Percentiles rank a stretch among this genome's conserved stretches.
phyloP scores from a whole-genome alignment of 2,113 vertebrate genomes.

The Mixornis gularis region DNA sequence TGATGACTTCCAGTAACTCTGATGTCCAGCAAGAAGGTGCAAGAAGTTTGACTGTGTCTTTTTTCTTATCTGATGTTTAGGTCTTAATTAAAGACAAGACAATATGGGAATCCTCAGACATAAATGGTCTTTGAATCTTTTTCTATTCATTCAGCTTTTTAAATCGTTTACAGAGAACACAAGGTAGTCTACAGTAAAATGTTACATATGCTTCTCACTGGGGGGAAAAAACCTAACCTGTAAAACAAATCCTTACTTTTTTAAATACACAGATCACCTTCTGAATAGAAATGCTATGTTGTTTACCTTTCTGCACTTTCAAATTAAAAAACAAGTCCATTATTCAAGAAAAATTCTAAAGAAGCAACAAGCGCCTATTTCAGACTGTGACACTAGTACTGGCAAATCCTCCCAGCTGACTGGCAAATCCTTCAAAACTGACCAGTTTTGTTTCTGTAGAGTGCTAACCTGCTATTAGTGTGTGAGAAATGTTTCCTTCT shows the following conservation, averaged over 20 bases:
- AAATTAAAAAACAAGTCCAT: neutral
- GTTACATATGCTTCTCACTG: neutral
- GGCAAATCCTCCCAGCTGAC: neutral
- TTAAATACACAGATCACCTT: neutral
- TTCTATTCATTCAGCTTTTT: neutral
- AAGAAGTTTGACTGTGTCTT: neutral
- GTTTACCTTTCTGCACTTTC: neutral
- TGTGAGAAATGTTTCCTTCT: neutral
- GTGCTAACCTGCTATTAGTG: neutral
- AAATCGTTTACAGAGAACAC: neutral
- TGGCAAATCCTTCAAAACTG: neutral
- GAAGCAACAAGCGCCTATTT: neutral
- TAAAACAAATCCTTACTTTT: neutral
- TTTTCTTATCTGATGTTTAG: neutral
- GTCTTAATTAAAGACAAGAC: neutral
- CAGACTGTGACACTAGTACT: neutral
- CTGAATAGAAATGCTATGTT: neutral
- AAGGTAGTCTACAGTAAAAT: neutral
- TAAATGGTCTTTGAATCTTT: neutral
- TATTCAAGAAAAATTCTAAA: neutral
- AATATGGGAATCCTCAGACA: neutral
- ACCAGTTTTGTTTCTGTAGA: neutral
- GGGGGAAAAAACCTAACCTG: neutral
- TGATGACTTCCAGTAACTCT: neutral
- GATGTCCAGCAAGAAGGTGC: neutral